Base-by-base conservation (phyloP, 2,113 vertebrate species). In the Paraplagusia blochii region DNA sequence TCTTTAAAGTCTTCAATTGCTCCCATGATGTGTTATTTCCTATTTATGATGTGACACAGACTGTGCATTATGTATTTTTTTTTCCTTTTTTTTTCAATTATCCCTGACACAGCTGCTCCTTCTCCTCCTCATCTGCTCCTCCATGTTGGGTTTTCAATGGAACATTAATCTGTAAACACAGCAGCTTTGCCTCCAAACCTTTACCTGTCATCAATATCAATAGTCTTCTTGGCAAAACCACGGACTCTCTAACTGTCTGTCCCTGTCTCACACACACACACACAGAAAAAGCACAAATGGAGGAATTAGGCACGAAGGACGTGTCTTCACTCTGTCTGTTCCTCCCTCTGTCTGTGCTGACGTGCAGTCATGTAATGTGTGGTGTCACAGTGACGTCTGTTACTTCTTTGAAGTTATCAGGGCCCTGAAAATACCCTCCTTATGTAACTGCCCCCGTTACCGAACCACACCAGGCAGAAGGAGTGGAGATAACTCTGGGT, bases 381-480 rank as follows among this genome's bases (percentile, higher is more conserved):
- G 63, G 63, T 76, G 72, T 69, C 77, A 79, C 65, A 52, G 66
- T 76, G 73, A 81, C 52, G 77, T 77, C 6, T 2, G 75, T 69
- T 66, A 70, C 61, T 56, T 64, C 75, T 86, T 79, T 84, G 77
- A 85, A 82, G 80, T 70, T 60, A 73, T 56, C 72, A 53, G 78
- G 65, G 67, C 46, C 79, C 82, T 69, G 12, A 83, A 84, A 88
- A 89, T 77, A 78, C 75, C 83, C 72, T 62, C 49, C 77, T 87
- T 89, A 89, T 79, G 76, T 89, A 89, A 88, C 81, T 80, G 82
- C 82, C 72, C 81, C 61, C 71, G 63, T 79, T 81, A 66, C 58
- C 44, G 70, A 70, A 77, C 59, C 47, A 22, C 50, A 40, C 49
- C 17, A n/a, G 72, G 53, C 39, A 53, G 66, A 60, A 29, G 61